phyloP scores from a whole-genome alignment of 2,113 vertebrate species.

The human (Homo sapiens) region DNA sequence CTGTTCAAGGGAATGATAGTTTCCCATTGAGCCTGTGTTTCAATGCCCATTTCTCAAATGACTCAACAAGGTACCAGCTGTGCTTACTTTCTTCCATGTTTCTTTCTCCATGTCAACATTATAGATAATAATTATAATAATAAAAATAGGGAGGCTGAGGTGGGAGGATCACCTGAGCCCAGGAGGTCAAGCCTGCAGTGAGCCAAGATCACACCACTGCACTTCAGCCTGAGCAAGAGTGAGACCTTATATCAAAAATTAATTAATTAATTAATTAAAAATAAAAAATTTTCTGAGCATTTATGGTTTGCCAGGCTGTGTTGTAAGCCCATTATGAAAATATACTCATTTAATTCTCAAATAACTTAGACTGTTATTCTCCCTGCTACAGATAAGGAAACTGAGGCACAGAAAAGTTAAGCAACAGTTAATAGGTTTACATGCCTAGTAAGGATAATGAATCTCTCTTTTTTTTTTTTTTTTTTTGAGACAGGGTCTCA shows the following conservation, averaged over 20 bases:
- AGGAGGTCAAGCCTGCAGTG: too few species aligned
- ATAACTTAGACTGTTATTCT: neutral
- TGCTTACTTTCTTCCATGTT: neutral
- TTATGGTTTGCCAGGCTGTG: neutral
- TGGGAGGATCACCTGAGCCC: too few species aligned
- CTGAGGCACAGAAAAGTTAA: neutral
- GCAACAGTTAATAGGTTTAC: neutral
- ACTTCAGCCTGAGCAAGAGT: too few species aligned
- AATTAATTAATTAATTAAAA: too few species aligned
- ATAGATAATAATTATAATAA: neutral
- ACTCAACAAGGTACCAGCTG: neutral
- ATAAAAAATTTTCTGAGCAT: neutral
- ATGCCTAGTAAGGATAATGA: neutral
- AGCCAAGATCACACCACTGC: too few species aligned
- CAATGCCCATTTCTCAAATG: neutral
- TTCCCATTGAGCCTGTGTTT: neutral
- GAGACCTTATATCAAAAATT: too few species aligned
- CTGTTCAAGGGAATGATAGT: neutral
- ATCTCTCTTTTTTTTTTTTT: too few species aligned
- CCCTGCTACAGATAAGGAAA: neutral
- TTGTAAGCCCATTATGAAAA: neutral
- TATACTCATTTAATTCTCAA: neutral
- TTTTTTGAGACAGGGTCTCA: too few species aligned
- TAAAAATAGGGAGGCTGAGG: too few species aligned
- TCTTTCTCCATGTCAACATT: neutral